Conservation (phyloP, 2,113 vertebrate species). For the Anas platyrhynchos region DNA sequence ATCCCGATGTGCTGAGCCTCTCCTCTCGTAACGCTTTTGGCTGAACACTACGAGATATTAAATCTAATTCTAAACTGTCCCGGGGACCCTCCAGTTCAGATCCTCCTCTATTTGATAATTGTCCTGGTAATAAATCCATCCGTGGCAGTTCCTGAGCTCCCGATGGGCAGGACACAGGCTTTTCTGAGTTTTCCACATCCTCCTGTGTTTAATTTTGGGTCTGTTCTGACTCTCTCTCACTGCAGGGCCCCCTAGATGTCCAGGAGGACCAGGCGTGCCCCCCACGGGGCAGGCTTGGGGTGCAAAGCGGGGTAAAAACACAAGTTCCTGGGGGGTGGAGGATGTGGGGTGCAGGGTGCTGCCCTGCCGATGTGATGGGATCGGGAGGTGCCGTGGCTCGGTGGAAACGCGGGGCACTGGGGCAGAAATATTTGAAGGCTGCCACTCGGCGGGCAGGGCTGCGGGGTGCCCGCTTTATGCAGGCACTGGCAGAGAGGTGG, state of each 20-base stretch:
- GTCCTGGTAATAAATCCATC: not conserved
- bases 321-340: not conserved
- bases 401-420: not conserved
- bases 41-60: not conserved
- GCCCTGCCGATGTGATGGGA: not conserved
- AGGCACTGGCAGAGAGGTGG: not conserved
- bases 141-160: not conserved
- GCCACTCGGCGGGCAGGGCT: not conserved
- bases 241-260: accelerated
- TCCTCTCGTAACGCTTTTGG: not conserved
- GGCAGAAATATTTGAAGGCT: not conserved
- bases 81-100: not conserved
- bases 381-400: not conserved
- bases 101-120: not conserved
- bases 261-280: not conserved
- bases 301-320: not conserved
- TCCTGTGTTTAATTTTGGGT: not conserved
- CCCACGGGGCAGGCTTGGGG: not conserved
- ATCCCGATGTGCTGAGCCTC: not conserved
- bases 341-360: accelerated
- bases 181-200: not conserved
- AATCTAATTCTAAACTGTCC: not conserved
- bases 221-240: not conserved
- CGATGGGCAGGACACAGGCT: not conserved
- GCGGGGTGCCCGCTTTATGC: not conserved